Conservation (phyloP, 2,888 invertebrate species). For the Dasysyrphus tricinctus region DNA sequence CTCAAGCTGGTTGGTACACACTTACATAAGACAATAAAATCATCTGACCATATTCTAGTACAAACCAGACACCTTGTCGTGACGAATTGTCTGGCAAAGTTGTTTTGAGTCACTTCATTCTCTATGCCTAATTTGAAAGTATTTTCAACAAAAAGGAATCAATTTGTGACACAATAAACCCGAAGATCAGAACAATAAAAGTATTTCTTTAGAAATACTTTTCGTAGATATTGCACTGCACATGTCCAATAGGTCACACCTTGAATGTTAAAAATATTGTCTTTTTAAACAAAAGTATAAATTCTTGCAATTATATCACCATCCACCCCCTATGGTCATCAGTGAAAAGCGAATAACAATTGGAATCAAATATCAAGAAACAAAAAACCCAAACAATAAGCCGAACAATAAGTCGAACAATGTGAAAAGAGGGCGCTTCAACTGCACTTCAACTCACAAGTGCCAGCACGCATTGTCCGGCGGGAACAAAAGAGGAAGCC, state of each 20-base stretch:
- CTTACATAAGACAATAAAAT: neutral
- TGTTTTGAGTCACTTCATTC: conserved; percentile 58
- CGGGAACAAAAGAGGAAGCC: conserved; percentile 56
- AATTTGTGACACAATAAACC: conserved; percentile 64
- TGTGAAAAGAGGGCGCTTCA: neutral
- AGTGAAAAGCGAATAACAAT: conserved; percentile 31
- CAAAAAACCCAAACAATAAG: conserved; percentile 49
- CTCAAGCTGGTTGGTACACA: too few species aligned
- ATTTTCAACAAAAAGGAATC: conserved; percentile 50
- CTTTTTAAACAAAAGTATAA: conserved; percentile 30
- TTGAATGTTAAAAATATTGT: conserved; percentile 29
- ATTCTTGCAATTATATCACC: conserved; percentile 72
- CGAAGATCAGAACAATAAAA: neutral
- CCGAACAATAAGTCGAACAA: conserved; percentile 42
- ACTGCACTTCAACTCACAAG: conserved; percentile 63
- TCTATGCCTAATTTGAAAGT: conserved; percentile 62
- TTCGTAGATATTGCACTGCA: conserved; percentile 27
- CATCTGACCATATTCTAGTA: neutral
- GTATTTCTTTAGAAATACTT: conserved; percentile 14
- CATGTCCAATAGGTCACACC: conserved; percentile 67
- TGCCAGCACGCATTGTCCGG: conserved; percentile 51
- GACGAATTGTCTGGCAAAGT: conserved; percentile 68
- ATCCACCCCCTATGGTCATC: conserved; percentile 60
- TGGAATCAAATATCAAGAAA: conserved; percentile 55
- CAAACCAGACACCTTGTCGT: conserved; percentile 70